phyloP scores from a whole-genome alignment of 2,888 invertebrate genomes.

The Drosophila nr. perissopoda region DNA sequence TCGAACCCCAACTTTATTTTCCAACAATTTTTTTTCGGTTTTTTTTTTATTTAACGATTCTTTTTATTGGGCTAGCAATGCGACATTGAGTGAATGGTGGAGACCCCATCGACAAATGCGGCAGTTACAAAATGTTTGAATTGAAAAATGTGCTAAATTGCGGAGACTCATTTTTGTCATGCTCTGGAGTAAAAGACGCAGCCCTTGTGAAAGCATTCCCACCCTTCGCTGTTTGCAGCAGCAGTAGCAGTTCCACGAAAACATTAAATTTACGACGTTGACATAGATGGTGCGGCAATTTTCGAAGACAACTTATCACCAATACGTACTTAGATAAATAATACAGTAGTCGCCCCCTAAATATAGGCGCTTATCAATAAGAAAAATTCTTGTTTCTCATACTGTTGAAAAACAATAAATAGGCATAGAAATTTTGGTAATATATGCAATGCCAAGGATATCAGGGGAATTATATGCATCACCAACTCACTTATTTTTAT shows the following conservation, averaged over 20 bases:
- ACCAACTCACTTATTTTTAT: neutral
- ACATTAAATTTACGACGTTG: constrained; percentile 69
- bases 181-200: constrained; percentile 17
- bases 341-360: neutral
- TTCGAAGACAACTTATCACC: constrained; percentile 65
- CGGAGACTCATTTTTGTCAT: constrained; percentile 45
- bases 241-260: constrained; percentile 9
- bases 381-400: neutral
- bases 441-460: neutral
- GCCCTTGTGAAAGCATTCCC: neutral
- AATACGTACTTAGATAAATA: constrained; percentile 44
- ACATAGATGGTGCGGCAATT: constrained; percentile 37
- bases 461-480: neutral
- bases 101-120: constrained; percentile 27
- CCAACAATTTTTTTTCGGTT: neutral
- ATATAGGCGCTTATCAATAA: neutral
- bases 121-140: constrained; percentile 57
- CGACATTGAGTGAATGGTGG: constrained; percentile 11
- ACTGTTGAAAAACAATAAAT: neutral
- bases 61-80: constrained; percentile 48
- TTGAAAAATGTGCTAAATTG: constrained; percentile 68
- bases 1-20: constrained; percentile 33
- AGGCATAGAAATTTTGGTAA: neutral
- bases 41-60: constrained; percentile 32
- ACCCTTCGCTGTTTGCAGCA: constrained; percentile 1